phyloP scores from a whole-genome alignment of 2,113 vertebrate genomes.

The Hypanus sabinus region DNA sequence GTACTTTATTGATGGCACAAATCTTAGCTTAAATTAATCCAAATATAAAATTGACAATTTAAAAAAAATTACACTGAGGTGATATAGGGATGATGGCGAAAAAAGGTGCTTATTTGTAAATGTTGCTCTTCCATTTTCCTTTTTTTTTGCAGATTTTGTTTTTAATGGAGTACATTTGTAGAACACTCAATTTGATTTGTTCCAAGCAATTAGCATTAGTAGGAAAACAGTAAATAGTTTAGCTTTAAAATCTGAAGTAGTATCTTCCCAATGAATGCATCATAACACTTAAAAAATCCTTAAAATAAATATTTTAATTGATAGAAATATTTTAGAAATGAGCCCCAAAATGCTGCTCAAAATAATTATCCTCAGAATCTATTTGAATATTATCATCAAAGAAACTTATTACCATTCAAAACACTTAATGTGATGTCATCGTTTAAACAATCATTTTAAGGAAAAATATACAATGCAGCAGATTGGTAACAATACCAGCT shows the following conservation, averaged over 20 bases:
- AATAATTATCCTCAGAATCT: neutral
- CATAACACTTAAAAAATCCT: neutral
- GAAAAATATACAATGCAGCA: neutral
- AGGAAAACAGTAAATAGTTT: neutral
- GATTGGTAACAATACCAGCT: neutral
- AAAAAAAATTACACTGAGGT: neutral
- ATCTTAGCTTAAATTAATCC: neutral
- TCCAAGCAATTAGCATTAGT: neutral
- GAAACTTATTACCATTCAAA: neutral
- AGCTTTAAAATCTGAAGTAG: neutral
- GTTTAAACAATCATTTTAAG: neutral
- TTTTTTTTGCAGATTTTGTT: neutral
- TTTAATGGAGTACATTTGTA: neutral
- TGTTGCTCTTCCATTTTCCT: neutral
- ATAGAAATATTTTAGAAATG: neutral
- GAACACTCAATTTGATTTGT: neutral
- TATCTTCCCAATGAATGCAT: neutral
- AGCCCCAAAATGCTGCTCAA: neutral
- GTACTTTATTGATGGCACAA: neutral
- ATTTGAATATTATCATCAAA: neutral
- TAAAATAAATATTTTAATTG: neutral
- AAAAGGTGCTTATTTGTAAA: neutral
- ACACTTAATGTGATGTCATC: neutral
- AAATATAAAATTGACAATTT: neutral
- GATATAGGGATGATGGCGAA: neutral